These are phyloP conservation scores for Vultur gryphus DNA, from an alignment of 2,797 vertebrate species.

Conservation along the genomic window DNA sequence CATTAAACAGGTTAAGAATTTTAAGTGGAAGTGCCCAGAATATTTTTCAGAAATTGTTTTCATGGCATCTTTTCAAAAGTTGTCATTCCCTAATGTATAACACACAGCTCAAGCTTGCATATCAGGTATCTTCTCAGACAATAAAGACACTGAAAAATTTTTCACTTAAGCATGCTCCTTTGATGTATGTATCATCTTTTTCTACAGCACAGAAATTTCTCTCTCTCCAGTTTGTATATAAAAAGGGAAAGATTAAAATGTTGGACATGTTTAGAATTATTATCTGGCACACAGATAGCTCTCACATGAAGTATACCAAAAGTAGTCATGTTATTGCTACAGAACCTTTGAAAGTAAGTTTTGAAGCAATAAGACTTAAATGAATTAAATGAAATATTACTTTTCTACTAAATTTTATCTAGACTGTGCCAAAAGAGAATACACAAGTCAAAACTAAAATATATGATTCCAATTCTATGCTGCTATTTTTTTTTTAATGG, in stretches of 20 bases:
- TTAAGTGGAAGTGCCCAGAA: background rate
- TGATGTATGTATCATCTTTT: background rate
- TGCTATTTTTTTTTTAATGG: background rate
- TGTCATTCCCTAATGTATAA: background rate
- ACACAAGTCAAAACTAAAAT: background rate
- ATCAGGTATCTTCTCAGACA: background rate
- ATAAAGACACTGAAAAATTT: background rate
- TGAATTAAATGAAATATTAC: background rate
- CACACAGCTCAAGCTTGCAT: background rate
- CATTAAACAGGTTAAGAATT: background rate
- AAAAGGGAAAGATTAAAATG: background rate
- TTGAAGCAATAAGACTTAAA: background rate
- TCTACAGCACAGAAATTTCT: background rate
- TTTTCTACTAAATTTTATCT: background rate
- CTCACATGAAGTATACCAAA: background rate
- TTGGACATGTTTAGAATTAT: background rate
- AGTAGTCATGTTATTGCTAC: background rate
- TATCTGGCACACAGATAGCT: background rate
- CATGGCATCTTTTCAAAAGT: background rate
- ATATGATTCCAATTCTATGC: background rate
- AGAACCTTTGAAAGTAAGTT: background rate
- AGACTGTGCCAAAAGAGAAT: background rate
- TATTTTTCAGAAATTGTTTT: background rate
- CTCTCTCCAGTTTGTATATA: background rate
- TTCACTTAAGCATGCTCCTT: background rate